These are phyloP conservation scores for Notamacropus eugenii DNA, from an alignment of 2,797 vertebrate species.

Conservation along the genomic window DNA sequence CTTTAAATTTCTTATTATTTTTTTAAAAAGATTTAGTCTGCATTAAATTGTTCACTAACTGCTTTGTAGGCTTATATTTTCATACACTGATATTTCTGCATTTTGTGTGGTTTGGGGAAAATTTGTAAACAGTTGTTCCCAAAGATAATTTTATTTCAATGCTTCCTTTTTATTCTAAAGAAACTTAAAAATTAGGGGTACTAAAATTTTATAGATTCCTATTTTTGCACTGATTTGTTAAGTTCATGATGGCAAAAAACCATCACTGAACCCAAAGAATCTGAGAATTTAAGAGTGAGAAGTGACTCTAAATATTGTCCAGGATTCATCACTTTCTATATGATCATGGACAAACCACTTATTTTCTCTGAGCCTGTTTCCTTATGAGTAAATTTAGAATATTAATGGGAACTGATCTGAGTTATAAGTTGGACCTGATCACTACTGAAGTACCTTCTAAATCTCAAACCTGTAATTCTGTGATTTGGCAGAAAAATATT, in stretches of 20 bases:
- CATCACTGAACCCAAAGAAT: not conserved
- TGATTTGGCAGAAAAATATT: not conserved
- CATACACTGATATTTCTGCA: constrained; percentile 2
- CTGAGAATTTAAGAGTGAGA: not conserved
- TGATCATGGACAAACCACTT: not conserved
- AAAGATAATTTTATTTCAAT: not conserved
- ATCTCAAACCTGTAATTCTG: not conserved
- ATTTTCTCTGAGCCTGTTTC: not conserved
- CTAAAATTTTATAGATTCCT: not conserved
- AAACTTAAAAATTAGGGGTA: not conserved
- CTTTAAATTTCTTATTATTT: not conserved
- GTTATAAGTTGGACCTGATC: not conserved
- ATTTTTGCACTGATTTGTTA: not conserved
- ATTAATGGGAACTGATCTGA: not conserved
- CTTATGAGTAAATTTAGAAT: not conserved
- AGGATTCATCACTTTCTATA: not conserved
- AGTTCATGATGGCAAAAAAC: not conserved
- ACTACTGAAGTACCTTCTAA: not conserved
- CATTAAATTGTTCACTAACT: not conserved
- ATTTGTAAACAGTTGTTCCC: constrained; percentile 8
- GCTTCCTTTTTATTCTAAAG: not conserved
- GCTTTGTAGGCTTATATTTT: constrained; percentile 30
- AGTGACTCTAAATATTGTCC: not conserved
- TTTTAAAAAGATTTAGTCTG: not conserved
- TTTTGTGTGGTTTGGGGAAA: constrained; percentile 18